These are phyloP conservation scores for Falco concolor DNA, from an alignment of 2,797 vertebrate species.

Conservation along the genomic window DNA sequence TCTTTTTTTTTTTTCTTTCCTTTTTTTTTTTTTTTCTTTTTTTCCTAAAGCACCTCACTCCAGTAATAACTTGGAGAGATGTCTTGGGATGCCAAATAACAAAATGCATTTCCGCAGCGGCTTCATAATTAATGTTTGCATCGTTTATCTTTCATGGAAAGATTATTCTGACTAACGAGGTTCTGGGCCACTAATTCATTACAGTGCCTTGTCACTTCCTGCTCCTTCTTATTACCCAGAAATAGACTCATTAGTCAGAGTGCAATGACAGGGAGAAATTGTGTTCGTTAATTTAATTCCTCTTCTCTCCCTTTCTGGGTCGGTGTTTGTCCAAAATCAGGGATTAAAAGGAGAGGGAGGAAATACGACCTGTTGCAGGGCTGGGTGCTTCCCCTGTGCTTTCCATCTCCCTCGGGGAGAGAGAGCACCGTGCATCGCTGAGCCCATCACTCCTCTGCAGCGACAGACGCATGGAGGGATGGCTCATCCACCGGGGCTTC, in stretches of 20 bases:
- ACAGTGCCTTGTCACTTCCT: constrained; percentile 80
- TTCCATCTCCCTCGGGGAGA: fast-evolving
- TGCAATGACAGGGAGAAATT: constrained; percentile 82
- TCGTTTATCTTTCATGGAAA: constrained; percentile 81
- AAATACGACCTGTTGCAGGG: not conserved
- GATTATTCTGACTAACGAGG: constrained; percentile 85
- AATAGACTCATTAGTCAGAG: constrained; percentile 85
- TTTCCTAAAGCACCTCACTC: constrained; percentile 20
- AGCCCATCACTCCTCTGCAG: not conserved
- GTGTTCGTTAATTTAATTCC: constrained; percentile 81
- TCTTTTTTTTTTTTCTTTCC: not conserved
- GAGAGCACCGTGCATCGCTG: fast-evolving
- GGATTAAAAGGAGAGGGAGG: constrained; percentile 33
- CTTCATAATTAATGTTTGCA: constrained; percentile 81
- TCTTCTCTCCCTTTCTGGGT: constrained; percentile 62
- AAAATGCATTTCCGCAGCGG: constrained; percentile 70
- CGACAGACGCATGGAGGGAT: fast-evolving
- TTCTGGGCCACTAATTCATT: constrained; percentile 84
- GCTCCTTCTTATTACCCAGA: constrained; percentile 82
- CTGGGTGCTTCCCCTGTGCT: not conserved
- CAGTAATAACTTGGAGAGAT: constrained; percentile 62
- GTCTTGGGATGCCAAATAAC: constrained; percentile 69
- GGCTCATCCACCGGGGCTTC: not conserved
- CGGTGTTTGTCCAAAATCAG: constrained; percentile 62
- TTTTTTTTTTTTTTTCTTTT: not conserved